Percentiles rank a stretch among this genome's conserved stretches.
These are phyloP conservation scores for Xenopus petersii DNA, from an alignment of 2,797 vertebrate species.

Conservation along the genomic window DNA sequence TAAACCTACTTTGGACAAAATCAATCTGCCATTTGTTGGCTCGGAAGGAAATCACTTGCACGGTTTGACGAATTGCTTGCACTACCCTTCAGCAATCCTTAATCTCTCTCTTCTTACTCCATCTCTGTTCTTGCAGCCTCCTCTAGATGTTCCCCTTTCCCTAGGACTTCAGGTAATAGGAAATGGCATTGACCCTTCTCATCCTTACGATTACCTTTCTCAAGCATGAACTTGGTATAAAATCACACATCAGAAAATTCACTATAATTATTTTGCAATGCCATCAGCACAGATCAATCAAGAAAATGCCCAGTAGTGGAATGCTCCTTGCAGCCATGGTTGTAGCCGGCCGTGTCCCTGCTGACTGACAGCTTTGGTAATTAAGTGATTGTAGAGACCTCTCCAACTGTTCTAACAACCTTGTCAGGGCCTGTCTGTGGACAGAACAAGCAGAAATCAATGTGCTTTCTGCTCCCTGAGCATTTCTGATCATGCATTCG, in stretches of 20 bases:
- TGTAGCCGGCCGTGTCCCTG: slow-evolving; percentile 73
- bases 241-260: slow-evolving; percentile 93
- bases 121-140: slow-evolving; percentile 55
- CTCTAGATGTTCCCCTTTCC: slow-evolving; percentile 71
- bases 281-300: slow-evolving; percentile 97
- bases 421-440: slow-evolving; percentile 90
- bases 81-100: slow-evolving; percentile 74
- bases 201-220: slow-evolving; percentile 88
- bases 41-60: slow-evolving; percentile 77
- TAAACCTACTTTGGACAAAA: slow-evolving; percentile 79
- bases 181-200: slow-evolving; percentile 93
- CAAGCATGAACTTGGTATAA: slow-evolving; percentile 88
- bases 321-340: slow-evolving; percentile 79
- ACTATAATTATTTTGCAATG: slow-evolving; percentile 92
- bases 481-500: slow-evolving; percentile 73
- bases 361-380: slow-evolving; percentile 98
- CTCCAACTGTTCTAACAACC: slow-evolving; percentile 91
- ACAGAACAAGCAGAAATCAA: slow-evolving; percentile 86
- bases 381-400: slow-evolving; percentile 95
- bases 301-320: slow-evolving; percentile 77
- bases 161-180: slow-evolving; percentile 86
- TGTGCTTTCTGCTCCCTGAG: slow-evolving; percentile 81
- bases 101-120: slow-evolving; percentile 52
- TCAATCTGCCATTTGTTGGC: slow-evolving; percentile 89
- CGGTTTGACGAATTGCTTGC: slow-evolving; percentile 79